Percentiles rank a stretch among this genome's conserved stretches.
These are phyloP conservation scores for Melanotaenia parkinsoni DNA, from an alignment of 2,797 vertebrate species.

Conservation along the genomic window DNA sequence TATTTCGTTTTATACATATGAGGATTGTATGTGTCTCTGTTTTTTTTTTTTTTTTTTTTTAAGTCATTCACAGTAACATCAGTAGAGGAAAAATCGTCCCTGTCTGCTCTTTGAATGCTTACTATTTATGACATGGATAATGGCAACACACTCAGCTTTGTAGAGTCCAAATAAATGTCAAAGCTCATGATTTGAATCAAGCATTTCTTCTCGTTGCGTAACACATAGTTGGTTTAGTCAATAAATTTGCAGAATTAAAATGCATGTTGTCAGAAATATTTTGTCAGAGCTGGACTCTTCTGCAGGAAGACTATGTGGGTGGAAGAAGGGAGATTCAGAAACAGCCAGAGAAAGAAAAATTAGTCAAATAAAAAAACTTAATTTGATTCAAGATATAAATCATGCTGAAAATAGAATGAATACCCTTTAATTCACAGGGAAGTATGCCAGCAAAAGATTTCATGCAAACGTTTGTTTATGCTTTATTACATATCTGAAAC, in stretches of 20 bases:
- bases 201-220: constrained; percentile 8
- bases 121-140: constrained; percentile 20
- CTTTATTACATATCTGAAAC: constrained; percentile 16
- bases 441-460: not conserved
- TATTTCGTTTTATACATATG: constrained; percentile 6
- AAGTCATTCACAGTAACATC: constrained; percentile 17
- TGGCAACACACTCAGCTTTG: constrained; percentile 13
- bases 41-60: constrained; percentile 16
- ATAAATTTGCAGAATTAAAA: constrained; percentile 22
- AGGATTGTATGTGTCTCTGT: not conserved
- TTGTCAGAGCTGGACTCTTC: constrained; percentile 26
- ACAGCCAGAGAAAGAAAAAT: constrained; percentile 47
- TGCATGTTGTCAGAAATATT: not conserved
- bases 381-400: constrained; percentile 30
- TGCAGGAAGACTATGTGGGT: constrained; percentile 32
- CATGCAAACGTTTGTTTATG: constrained; percentile 10
- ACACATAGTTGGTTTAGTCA: constrained; percentile 11
- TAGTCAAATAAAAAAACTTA: constrained; percentile 48
- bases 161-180: constrained; percentile 23
- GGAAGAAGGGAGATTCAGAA: constrained; percentile 38
- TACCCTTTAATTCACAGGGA: not conserved
- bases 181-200: constrained; percentile 8
- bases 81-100: constrained; percentile 7
- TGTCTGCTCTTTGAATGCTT: constrained; percentile 18
- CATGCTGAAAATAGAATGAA: constrained; percentile 17